Evolutionary conservation across 2,113 vertebrate species (phyloP).

Genomic region (Edolisoma coerulescens): DNA sequence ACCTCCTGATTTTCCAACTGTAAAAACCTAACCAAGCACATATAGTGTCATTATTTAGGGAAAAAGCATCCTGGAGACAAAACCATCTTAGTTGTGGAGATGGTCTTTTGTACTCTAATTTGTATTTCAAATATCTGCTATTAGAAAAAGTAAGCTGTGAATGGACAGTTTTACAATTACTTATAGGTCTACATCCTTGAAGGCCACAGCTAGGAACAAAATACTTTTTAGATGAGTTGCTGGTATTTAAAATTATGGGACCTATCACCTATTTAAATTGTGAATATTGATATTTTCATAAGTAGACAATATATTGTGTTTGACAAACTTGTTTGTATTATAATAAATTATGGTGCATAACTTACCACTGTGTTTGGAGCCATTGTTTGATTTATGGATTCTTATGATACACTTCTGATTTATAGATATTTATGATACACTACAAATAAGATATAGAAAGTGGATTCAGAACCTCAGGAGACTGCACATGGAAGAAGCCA

Average conservation of each 20-base stretch:
- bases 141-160: conserved; percentile 45
- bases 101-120: conserved; percentile 25
- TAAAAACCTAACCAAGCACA: not conserved
- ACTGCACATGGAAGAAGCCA: fast-evolving
- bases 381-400: not conserved
- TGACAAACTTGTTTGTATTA: conserved; percentile 72
- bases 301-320: conserved; percentile 72
- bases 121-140: conserved; percentile 8
- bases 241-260: conserved; percentile 33
- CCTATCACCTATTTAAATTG: conserved; percentile 52
- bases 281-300: conserved; percentile 75
- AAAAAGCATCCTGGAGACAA: not conserved
- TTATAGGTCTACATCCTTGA: not conserved
- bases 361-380: not conserved
- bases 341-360: conserved; percentile 74
- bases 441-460: not conserved
- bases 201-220: conserved; percentile 48
- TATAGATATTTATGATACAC: not conserved
- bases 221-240: conserved; percentile 27
- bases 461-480: not conserved
- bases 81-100: conserved; percentile 3
- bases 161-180: conserved; percentile 26
- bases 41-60: not conserved
- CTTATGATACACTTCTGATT: not conserved
- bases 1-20: not conserved